phyloP scores from a whole-genome alignment of 2,888 invertebrate genomes.

The Pomacea canaliculata region DNA sequence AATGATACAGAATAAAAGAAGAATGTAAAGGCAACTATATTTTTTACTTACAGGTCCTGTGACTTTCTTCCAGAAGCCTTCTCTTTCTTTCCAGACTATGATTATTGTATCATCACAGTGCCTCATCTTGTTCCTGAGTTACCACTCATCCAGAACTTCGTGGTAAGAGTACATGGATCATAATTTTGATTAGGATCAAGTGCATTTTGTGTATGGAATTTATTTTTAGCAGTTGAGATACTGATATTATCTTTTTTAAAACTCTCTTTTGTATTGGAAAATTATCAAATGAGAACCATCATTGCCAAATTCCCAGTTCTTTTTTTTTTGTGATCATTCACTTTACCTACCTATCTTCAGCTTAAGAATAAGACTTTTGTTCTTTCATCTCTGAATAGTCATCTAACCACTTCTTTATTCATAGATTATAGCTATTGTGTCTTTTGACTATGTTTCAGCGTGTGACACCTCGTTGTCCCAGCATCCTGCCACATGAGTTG shows the following conservation, averaged over 20 bases:
- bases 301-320: no score
- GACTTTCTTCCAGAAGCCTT: conserved; percentile 69
- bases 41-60: conserved; percentile 56
- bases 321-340: no score
- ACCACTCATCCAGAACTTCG: conserved; percentile 68
- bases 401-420: no score
- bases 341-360: no score
- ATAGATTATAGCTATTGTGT: no score
- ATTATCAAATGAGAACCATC: neutral
- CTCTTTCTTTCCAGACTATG: conserved; percentile 63
- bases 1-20: no score
- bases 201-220: no score
- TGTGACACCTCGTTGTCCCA: conserved; percentile 65
- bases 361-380: no score
- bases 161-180: conserved; percentile 52
- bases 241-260: neutral
- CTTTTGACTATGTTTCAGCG: conserved; percentile 49
- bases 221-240: neutral
- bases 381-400: no score
- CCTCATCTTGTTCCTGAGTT: conserved; percentile 70
- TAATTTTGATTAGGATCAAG: neutral
- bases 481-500: conserved; percentile 68
- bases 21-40: no score
- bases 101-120: conserved; percentile 67
- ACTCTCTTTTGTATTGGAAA: neutral